Conservation (phyloP, 2,113 vertebrate genomes). For the Neotragus moschatus region DNA sequence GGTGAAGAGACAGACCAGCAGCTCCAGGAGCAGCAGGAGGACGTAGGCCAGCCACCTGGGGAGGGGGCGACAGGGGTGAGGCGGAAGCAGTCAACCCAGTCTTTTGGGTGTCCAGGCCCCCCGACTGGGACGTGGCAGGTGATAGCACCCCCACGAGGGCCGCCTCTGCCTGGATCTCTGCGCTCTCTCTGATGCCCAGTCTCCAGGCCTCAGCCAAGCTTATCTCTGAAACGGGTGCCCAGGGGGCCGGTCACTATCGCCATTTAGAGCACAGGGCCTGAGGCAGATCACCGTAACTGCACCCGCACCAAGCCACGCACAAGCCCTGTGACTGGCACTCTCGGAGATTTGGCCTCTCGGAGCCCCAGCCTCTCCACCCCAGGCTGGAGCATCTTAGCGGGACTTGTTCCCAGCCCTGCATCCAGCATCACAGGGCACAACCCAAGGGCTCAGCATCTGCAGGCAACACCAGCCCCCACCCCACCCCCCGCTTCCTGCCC, state of each 20-base stretch:
- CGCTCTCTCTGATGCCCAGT: not conserved
- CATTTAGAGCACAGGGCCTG: not conserved
- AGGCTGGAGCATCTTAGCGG: not conserved
- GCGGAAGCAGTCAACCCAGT: not conserved
- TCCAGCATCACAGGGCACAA: rapidly evolving
- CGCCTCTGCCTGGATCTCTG: not conserved
- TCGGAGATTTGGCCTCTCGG: not conserved
- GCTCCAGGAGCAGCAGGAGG: constrained; percentile 88
- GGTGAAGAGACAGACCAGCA: constrained; percentile 91
- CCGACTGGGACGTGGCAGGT: not conserved
- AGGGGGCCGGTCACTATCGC: rapidly evolving
- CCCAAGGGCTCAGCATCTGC: rapidly evolving
- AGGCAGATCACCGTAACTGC: rapidly evolving
- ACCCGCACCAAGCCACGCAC: rapidly evolving
- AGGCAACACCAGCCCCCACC: not conserved
- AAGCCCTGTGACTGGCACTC: rapidly evolving
- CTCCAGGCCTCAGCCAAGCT: not conserved
- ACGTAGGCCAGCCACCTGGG: constrained; percentile 91
- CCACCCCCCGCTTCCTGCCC: not conserved
- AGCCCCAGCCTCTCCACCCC: not conserved
- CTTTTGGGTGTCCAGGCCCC: rapidly evolving
- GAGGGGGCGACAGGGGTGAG: not conserved
- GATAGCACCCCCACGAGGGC: rapidly evolving
- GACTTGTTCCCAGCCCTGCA: too few relatives aligned
- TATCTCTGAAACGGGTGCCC: rapidly evolving